These are phyloP conservation scores for Crenuchus spilurus DNA, from an alignment of 2,797 vertebrate species.

Conservation along the genomic window DNA sequence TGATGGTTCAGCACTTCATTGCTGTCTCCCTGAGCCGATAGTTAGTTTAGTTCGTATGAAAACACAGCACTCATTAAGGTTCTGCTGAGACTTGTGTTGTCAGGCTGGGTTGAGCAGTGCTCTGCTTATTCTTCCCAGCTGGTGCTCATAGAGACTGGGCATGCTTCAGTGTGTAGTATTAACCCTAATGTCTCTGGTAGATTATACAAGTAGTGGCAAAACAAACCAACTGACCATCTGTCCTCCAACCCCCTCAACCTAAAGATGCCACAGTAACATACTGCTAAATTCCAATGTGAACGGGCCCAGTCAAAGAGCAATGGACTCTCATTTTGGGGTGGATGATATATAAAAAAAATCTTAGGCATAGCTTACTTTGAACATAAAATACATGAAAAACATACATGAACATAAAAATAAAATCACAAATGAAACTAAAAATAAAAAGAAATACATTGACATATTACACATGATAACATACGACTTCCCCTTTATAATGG, in stretches of 20 bases:
- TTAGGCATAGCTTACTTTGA: too few species aligned
- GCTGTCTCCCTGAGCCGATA: slow-evolving; percentile 28
- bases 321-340: background rate
- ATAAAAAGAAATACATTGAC: too few species aligned
- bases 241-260: background rate
- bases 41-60: slow-evolving; percentile 40
- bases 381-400: too few species aligned
- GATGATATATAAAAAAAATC: too few species aligned
- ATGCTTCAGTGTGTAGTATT: slow-evolving; percentile 1
- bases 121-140: slow-evolving; percentile 2
- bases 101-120: slow-evolving; percentile 18
- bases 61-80: slow-evolving; percentile 35
- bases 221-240: slow-evolving; percentile 46
- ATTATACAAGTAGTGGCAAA: slow-evolving; percentile 24
- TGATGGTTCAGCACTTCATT: slow-evolving; percentile 40
- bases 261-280: slow-evolving; percentile 9
- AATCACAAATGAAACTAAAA: too few species aligned
- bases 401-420: too few species aligned
- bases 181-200: slow-evolving; percentile 37
- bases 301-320: background rate
- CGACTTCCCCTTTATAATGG: too few species aligned
- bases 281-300: background rate
- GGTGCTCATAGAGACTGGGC: slow-evolving; percentile 1
- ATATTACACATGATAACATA: too few species aligned
- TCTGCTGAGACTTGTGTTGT: slow-evolving; percentile 40